A percentile compares a stretch with the other conserved stretches of the same genome.
Evolutionary conservation across 2,888 invertebrate species (phyloP).

Genomic region (Anthophora plumipes): DNA sequence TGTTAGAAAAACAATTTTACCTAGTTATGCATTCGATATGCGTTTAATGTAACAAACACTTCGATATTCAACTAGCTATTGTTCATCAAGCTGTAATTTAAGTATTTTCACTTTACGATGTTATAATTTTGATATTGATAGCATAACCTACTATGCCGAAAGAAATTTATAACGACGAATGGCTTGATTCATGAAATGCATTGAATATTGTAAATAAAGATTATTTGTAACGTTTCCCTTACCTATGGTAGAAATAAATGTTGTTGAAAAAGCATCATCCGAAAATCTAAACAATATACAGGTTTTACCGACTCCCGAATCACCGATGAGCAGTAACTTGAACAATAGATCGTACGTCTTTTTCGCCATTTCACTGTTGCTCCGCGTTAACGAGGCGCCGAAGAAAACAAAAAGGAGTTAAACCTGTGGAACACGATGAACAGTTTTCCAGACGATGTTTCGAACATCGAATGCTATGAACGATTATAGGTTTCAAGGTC

Average conservation of each 20-base stretch:
- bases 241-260: conserved; percentile 98
- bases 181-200: conserved; percentile 3
- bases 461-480: conserved; percentile 72
- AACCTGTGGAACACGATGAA: conserved; percentile 55
- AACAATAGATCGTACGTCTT: conserved; percentile 97
- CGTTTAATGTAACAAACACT: neutral
- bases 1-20: neutral
- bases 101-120: neutral
- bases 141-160: conserved; percentile 46
- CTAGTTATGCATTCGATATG: neutral
- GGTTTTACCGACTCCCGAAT: conserved; percentile 97
- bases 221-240: conserved; percentile 82
- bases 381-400: conserved; percentile 50
- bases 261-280: conserved; percentile 97
- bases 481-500: conserved; percentile 75
- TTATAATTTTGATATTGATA: conserved; percentile 2
- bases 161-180: conserved; percentile 7
- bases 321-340: conserved; percentile 96
- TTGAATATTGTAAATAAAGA: neutral
- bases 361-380: conserved; percentile 90
- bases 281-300: conserved; percentile 97
- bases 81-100: neutral
- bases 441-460: conserved; percentile 63
- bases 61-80: neutral
- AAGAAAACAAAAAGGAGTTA: conserved; percentile 53